Conservation (phyloP, 1,140 invertebrate genomes). For the Oncopodura yosiiana region DNA sequence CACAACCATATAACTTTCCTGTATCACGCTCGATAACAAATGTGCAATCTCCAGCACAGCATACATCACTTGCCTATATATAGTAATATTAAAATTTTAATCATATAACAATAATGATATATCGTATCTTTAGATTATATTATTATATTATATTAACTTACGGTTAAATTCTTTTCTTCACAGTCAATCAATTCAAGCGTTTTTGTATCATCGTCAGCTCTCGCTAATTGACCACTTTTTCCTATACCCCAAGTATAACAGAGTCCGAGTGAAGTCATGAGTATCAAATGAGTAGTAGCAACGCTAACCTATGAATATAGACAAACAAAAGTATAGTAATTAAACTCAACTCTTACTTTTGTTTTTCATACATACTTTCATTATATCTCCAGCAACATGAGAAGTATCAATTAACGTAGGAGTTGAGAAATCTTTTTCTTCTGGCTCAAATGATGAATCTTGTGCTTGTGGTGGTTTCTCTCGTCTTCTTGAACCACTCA, state of each 20-base stretch:
- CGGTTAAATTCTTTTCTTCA: conserved; percentile 28
- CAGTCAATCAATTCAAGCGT: conserved; percentile 28
- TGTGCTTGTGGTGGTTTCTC: conserved; percentile 11
- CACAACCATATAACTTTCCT: conserved; percentile 27
- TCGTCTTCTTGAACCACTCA: conserved; percentile 8
- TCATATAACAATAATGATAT: no score
- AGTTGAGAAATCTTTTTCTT: conserved; percentile 27
- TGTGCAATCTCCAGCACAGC: conserved; percentile 32
- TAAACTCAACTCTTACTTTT: neutral
- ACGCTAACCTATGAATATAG: conserved; percentile 19
- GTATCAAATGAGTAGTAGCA: conserved; percentile 28
- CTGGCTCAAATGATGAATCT: neutral
- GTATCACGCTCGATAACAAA: conserved; percentile 31
- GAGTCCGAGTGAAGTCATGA: conserved; percentile 25
- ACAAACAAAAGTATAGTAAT: neutral
- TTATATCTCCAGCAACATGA: conserved; percentile 30
- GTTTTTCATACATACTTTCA: conserved; percentile 10
- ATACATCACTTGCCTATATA: conserved; percentile 18
- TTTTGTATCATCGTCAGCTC: conserved; percentile 30
- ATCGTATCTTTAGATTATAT: no score
- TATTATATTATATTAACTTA: no score
- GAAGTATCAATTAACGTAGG: conserved; percentile 25
- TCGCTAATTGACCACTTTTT: conserved; percentile 29
- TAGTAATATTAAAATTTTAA: no score
- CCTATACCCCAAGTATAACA: conserved; percentile 30